phyloP scores from a whole-genome alignment of 2,888 invertebrate genomes.

The Cheilosia impressa region DNA sequence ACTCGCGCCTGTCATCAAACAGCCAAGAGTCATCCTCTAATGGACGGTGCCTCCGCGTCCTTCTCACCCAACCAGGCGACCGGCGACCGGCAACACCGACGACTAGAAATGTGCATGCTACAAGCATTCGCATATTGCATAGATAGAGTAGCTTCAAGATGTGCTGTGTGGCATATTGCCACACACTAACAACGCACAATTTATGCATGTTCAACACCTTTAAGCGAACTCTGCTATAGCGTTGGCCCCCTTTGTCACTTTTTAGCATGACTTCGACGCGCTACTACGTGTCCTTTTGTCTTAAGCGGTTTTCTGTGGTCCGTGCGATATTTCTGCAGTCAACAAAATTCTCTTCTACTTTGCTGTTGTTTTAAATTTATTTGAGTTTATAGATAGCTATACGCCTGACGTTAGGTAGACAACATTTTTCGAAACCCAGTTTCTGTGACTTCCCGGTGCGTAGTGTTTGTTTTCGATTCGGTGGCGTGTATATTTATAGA shows the following conservation, averaged over 20 bases:
- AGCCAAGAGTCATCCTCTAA: constrained; percentile 22
- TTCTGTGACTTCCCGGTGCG: constrained; percentile 55
- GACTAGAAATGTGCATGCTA: constrained; percentile 28
- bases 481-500: constrained; percentile 57
- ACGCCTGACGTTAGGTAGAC: constrained; percentile 11
- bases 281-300: constrained; percentile 59
- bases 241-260: constrained; percentile 46
- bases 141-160: background rate
- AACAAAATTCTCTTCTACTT: background rate
- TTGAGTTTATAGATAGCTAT: background rate
- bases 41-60: background rate
- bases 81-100: too few relatives aligned
- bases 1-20: constrained; percentile 61
- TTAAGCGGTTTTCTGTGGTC: constrained; percentile 26
- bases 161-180: constrained; percentile 20
- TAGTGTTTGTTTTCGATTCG: constrained; percentile 54
- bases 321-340: constrained; percentile 9
- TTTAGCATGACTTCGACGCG: constrained; percentile 36
- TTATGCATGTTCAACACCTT: constrained; percentile 44
- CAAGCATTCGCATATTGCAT: constrained; percentile 9
- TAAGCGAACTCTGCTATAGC: constrained; percentile 25
- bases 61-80: too few relatives aligned
- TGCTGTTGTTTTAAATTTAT: background rate
- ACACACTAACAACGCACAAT: constrained; percentile 14
- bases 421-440: constrained; percentile 41